Evolutionary conservation across 1,140 invertebrate species (phyloP), one percentile per base, ranked within the genome.

Genomic region (Drosophila arawakana): DNA sequence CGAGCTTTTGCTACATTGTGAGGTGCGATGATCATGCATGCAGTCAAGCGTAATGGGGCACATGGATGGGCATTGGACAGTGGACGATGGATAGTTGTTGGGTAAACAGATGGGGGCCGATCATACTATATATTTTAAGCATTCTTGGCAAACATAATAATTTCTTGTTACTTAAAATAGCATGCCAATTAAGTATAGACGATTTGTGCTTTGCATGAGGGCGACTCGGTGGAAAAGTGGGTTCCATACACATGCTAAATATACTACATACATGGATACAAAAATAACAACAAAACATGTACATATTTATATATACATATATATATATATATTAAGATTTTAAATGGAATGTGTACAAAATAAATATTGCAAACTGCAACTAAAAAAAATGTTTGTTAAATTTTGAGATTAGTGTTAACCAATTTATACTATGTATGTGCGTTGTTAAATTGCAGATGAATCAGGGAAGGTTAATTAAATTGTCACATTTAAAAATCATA

Each of bases 101-200:
- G 13, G 43, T 25, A 34, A 21, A 50, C 3, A 39, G 11, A 37
- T 50, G 62, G 61, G 67, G 50, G 68, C 41, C 49, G 66, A 81
- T 30, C 25, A 6, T 3, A 30, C 82, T 86, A 86, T 86, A 86
- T 86, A 30, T 5, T 30, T 79, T 82, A 88, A 78, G 73, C 59
- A 74, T 77, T 88, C 73, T 83, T 83, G 62, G 81, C 76, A 76
- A 30, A 73, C 68, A 73, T 73, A 68, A 76, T 72, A 78, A 76
- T 62, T 71, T 57, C 8, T 43, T 75, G 67, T 80, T 88, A 86
- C 83, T 86, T 80, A 83, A 86, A 86, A 86, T 88, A 86, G 80
- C 82, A 82, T 77, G 83, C 50, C 76, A 82, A 82, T 72, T 59
- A 60, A 57, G 46, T 65, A 25, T 54, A 65, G 25, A 60, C 43